phyloP scores from a whole-genome alignment of 2,888 invertebrate species.

The Microctonus hyperodae region DNA sequence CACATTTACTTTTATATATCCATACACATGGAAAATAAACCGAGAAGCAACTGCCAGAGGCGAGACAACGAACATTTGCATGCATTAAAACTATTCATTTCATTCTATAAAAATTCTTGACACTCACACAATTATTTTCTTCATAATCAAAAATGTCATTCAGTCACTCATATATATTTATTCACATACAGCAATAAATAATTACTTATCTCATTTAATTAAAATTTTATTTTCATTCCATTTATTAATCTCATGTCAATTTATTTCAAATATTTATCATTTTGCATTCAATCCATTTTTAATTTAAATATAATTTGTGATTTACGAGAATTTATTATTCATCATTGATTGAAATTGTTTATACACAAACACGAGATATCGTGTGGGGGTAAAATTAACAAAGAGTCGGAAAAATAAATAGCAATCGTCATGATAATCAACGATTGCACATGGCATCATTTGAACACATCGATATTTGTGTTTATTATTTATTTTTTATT shows the following conservation, averaged over 20 bases:
- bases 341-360: neutral
- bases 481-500: too few species aligned
- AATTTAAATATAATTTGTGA: neutral
- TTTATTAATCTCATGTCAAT: neutral
- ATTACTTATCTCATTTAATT: neutral
- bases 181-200: neutral
- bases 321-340: neutral
- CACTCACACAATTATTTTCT: neutral
- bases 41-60: neutral
- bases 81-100: slow-evolving; percentile 12
- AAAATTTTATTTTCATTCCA: neutral
- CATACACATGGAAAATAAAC: neutral
- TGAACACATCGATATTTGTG: neutral
- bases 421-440: neutral
- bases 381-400: neutral
- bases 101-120: neutral
- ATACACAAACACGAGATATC: neutral
- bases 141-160: neutral
- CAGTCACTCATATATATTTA: slow-evolving; percentile 3
- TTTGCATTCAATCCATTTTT: neutral
- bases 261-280: neutral
- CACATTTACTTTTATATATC: neutral
- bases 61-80: slow-evolving; percentile 10
- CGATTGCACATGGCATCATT: neutral
- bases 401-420: neutral